Evolutionary conservation across 1,140 invertebrate species (phyloP).

Genomic region (Rhynchophorus ferrugineus): DNA sequence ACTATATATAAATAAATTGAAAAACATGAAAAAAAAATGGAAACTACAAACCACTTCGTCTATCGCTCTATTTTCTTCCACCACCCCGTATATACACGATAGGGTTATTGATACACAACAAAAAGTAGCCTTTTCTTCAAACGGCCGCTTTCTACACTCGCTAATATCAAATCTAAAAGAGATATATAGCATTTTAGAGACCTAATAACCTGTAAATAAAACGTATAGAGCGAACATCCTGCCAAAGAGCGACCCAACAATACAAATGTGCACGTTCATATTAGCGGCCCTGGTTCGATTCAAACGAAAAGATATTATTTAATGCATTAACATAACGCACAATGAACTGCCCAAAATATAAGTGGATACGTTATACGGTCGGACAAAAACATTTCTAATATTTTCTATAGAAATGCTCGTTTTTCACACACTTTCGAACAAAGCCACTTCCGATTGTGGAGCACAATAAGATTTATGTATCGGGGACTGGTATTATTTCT

Average conservation of each 20-base stretch:
- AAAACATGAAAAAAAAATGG: too few species aligned
- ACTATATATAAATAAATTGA: too few species aligned
- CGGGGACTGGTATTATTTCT: neutral
- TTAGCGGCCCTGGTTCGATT: too few species aligned
- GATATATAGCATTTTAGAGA: too few species aligned
- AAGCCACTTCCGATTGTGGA: neutral
- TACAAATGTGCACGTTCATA: too few species aligned
- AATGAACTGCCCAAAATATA: neutral
- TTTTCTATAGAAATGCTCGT: neutral
- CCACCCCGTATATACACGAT: too few species aligned
- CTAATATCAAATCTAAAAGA: too few species aligned
- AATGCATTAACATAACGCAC: neutral
- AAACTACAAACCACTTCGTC: too few species aligned
- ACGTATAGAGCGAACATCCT: neutral
- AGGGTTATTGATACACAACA: too few species aligned
- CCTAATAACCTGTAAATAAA: neutral
- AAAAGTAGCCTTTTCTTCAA: too few species aligned
- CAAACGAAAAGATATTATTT: neutral
- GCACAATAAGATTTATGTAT: neutral
- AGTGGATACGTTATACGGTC: neutral
- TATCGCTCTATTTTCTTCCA: too few species aligned
- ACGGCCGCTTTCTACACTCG: too few species aligned
- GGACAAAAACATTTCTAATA: neutral
- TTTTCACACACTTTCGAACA: neutral
- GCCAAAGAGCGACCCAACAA: neutral